Conservation (phyloP, 2,888 invertebrate species). For the Litoditis marina region DNA sequence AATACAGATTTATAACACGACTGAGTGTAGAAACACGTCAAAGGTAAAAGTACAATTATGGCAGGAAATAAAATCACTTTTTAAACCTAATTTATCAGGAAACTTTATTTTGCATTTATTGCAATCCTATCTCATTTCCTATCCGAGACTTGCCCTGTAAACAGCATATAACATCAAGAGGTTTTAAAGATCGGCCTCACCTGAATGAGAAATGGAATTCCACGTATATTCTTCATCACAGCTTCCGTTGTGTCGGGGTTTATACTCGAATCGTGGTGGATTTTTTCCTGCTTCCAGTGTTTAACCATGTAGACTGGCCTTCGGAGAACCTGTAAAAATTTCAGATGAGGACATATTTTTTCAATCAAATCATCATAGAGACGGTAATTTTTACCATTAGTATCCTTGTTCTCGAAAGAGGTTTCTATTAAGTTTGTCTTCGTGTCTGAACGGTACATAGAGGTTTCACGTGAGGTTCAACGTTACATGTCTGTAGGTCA, state of each 20-base stretch:
- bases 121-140: background rate
- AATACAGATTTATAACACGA: background rate
- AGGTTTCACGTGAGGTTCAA: too few species aligned
- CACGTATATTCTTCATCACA: constrained; percentile 54
- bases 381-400: too few species aligned
- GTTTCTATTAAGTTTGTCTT: too few species aligned
- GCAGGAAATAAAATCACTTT: too few species aligned
- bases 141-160: background rate
- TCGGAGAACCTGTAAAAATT: constrained; percentile 9
- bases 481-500: too few species aligned
- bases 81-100: too few species aligned
- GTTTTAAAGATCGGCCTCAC: constrained; percentile 19
- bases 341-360: too few species aligned
- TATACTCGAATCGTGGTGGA: constrained; percentile 31
- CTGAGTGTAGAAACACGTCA: background rate
- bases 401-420: too few species aligned
- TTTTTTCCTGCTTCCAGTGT: constrained; percentile 22
- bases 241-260: constrained; percentile 51
- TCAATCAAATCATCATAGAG: too few species aligned
- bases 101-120: too few species aligned
- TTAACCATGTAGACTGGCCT: constrained; percentile 14
- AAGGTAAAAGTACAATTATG: too few species aligned
- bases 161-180: background rate
- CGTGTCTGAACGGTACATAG: too few species aligned
- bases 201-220: constrained; percentile 58